Percentiles rank a stretch among this genome's conserved stretches.
Evolutionary conservation across 2,797 vertebrate species (phyloP).

Genomic region (Periophthalmus magnuspinnatus): DNA sequence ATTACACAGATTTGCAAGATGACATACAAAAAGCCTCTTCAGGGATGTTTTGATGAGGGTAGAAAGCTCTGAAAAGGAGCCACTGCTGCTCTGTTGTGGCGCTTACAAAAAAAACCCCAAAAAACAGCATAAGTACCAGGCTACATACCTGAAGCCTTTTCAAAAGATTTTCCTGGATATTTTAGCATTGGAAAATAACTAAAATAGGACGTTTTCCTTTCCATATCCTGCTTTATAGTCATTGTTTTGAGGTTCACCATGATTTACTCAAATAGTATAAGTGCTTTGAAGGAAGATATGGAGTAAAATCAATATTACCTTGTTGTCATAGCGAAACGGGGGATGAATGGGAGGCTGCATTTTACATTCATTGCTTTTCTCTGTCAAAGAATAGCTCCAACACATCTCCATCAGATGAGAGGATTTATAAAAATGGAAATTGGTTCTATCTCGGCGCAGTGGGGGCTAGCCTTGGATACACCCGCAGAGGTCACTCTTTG

Average conservation of each 20-base stretch:
- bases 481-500: slow-evolving; percentile 22
- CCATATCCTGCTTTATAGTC: slow-evolving; percentile 5
- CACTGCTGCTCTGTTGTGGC: no score
- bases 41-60: no score
- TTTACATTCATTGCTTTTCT: slow-evolving; percentile 35
- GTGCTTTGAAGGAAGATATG: slow-evolving; percentile 4
- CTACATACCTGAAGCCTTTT: not conserved
- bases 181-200: not conserved
- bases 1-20: no score
- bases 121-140: no score
- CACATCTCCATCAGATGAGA: slow-evolving; percentile 24
- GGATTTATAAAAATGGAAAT: slow-evolving; percentile 45
- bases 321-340: slow-evolving; percentile 20
- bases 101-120: no score
- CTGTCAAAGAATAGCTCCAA: slow-evolving; percentile 14
- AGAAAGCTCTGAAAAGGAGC: no score
- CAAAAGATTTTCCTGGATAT: not conserved
- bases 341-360: not conserved
- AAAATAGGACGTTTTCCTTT: not conserved
- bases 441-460: slow-evolving; percentile 4
- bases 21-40: no score
- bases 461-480: not conserved
- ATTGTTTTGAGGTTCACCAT: slow-evolving; percentile 8
- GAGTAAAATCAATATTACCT: slow-evolving; percentile 22
- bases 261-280: slow-evolving; percentile 10